A percentile compares a stretch with the other conserved stretches of the same genome.
Conservation (phyloP, 2,888 invertebrate species). For the Mythimna pallens region DNA sequence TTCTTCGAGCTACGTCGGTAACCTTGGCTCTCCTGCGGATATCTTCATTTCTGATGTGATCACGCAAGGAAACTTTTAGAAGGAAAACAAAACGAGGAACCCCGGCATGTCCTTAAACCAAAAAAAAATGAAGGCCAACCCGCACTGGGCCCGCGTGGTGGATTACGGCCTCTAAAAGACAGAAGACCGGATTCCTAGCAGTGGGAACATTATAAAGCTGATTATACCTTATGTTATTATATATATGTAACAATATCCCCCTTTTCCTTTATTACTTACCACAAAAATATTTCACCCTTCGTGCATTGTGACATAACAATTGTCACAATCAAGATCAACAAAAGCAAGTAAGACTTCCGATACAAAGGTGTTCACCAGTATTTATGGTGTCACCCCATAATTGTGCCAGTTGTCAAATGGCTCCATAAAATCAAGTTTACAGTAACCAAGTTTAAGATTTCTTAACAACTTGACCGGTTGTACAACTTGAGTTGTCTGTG, state of each 20-base stretch:
- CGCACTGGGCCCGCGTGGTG: too few species aligned
- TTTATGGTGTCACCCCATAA: constrained; percentile 43
- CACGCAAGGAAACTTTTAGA: too few species aligned
- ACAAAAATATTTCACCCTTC: background rate
- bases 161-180: too few species aligned
- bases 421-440: constrained; percentile 57
- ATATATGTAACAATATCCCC: background rate
- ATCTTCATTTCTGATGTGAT: too few species aligned
- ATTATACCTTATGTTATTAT: too few species aligned
- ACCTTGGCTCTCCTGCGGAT: too few species aligned
- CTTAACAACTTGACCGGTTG: constrained; percentile 56
- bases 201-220: too few species aligned
- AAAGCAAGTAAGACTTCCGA: constrained; percentile 14
- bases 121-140: too few species aligned
- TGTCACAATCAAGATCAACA: constrained; percentile 5
- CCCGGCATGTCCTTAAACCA: too few species aligned
- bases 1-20: too few species aligned
- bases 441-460: constrained; percentile 52
- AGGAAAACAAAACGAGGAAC: too few species aligned
- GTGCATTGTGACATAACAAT: constrained; percentile 15
- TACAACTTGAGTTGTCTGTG: constrained; percentile 31
- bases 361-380: constrained; percentile 39
- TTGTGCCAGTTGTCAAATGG: constrained; percentile 40
- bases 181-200: too few species aligned
- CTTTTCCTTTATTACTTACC: background rate